Base-by-base conservation (phyloP, 2,888 invertebrate species). In the Drosophila pseudotakahashii region DNA sequence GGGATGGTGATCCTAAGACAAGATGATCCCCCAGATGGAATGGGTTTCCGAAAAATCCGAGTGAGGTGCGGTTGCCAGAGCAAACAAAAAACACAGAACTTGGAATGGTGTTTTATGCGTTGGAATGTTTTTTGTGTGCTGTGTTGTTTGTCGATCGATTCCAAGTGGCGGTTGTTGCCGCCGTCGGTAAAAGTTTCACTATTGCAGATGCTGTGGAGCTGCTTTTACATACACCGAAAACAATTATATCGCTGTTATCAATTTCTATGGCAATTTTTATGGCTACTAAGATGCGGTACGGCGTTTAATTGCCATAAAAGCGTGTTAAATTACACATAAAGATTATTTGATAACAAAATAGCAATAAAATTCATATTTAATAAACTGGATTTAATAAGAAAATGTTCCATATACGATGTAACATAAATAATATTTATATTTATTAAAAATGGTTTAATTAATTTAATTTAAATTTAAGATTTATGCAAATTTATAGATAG, bases 101-200 rank as follows among this genome's bases (percentile, higher is more conserved):
- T 19, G 39, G 58, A 32, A n/a, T 42, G 48, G 52, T 44, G 45
- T 70, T 44, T 48, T 48, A 42, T 47, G 76, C 55, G 32, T 71
- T 78, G 83, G 88, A 84, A 88, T 88, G 76, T 77, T 78, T 78
- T 88, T 82, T 81, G 85, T 23, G 23, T 23, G 23, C 4, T 23
- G 23, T 26, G 4, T 83, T 82, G 74, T 73, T 66, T 60, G 66
- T 51, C 48, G 60, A 69, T 69, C 74, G 47, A 70, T 59, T 59
- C 64, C 37, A 14, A 61, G 61, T 37, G 62, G 67, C 45, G 39
- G 67, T 32, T 64, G 75, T 34, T 57, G 30, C 30, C 30, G 32
- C 48, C 26, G 5, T 63, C 54, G 58, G 88, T 79, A 88, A 84
- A 88, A 84, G 84, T 84, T 84, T 86, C 89, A 81, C 84, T 82